Evolutionary conservation across 2,888 invertebrate species (phyloP).

Genomic region (Galerucella calmariensis): DNA sequence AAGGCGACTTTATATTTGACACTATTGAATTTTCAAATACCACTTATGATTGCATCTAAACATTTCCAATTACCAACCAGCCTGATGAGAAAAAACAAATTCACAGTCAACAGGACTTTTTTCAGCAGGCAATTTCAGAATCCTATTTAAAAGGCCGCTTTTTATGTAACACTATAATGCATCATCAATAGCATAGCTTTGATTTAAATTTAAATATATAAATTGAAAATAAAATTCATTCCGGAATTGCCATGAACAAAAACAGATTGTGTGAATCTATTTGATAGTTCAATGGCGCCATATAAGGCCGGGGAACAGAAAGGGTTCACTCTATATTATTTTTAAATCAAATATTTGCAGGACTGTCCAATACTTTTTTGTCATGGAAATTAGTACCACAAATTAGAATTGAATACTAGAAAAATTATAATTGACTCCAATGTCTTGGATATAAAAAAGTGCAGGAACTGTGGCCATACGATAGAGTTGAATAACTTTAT

Average conservation of each 20-base stretch:
- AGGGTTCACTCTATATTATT: background rate
- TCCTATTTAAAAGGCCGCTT: constrained; percentile 37
- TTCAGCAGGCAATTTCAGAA: constrained; percentile 33
- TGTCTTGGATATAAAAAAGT: too few species aligned
- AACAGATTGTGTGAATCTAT: constrained; percentile 14
- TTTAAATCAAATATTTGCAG: background rate
- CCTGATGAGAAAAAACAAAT: constrained; percentile 27
- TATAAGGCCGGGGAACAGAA: background rate
- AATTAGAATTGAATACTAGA: too few species aligned
- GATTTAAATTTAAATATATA: constrained; percentile 34
- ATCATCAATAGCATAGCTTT: constrained; percentile 24
- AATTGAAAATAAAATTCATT: constrained; percentile 40
- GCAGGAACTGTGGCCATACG: too few species aligned
- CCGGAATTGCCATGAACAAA: constrained; percentile 34
- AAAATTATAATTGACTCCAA: too few species aligned
- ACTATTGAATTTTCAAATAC: background rate
- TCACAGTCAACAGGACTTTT: constrained; percentile 29
- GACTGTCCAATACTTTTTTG: too few species aligned
- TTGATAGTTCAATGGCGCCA: constrained; percentile 2
- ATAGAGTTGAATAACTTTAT: too few species aligned
- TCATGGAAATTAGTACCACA: too few species aligned
- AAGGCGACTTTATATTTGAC: too few species aligned
- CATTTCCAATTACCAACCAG: constrained; percentile 19
- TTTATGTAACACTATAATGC: constrained; percentile 35
- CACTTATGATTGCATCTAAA: constrained; percentile 5